These are phyloP conservation scores for Sinodicranocentrus sp. DNA, from an alignment of 2,888 invertebrate species.

Conservation along the genomic window DNA sequence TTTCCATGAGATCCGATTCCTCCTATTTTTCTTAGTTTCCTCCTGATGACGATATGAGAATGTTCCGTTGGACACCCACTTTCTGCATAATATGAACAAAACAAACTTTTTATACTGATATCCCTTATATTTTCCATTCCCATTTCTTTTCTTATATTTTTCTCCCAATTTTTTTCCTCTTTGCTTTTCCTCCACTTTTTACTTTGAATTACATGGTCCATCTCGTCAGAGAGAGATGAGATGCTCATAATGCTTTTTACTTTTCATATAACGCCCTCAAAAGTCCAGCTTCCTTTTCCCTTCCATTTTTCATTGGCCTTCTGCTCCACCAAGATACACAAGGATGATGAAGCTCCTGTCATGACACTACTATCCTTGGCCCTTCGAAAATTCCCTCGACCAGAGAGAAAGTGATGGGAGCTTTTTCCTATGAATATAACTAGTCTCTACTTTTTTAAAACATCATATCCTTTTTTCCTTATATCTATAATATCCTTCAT, in stretches of 20 bases:
- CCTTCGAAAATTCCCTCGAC: slow-evolving; percentile 70
- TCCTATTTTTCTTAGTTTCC: slow-evolving; percentile 1
- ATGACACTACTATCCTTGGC: slow-evolving; percentile 72
- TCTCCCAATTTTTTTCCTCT: slow-evolving; percentile 22
- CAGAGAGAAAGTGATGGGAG: slow-evolving; percentile 23
- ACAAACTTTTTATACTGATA: background rate
- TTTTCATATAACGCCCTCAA: slow-evolving; percentile 70
- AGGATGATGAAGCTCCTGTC: slow-evolving; percentile 76
- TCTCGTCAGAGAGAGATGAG: slow-evolving; percentile 63
- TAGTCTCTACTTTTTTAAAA: no score
- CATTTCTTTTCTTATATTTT: slow-evolving; percentile 16
- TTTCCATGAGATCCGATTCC: background rate
- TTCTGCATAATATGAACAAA: background rate
- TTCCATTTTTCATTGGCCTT: slow-evolving; percentile 75
- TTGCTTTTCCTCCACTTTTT: slow-evolving; percentile 36
- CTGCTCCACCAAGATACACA: slow-evolving; percentile 73
- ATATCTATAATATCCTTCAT: no score
- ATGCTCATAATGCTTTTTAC: slow-evolving; percentile 70
- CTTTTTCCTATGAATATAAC: no score
- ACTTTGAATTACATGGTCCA: slow-evolving; percentile 71
- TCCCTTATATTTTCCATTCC: background rate
- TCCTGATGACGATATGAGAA: slow-evolving; percentile 26
- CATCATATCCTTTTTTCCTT: no score
- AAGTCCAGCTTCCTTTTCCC: slow-evolving; percentile 75
- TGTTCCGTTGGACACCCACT: slow-evolving; percentile 24